A percentile compares a stretch with the other conserved stretches of the same genome.
phyloP scores from a whole-genome alignment of 2,888 invertebrate genomes.

The Ectemnius lituratus region DNA sequence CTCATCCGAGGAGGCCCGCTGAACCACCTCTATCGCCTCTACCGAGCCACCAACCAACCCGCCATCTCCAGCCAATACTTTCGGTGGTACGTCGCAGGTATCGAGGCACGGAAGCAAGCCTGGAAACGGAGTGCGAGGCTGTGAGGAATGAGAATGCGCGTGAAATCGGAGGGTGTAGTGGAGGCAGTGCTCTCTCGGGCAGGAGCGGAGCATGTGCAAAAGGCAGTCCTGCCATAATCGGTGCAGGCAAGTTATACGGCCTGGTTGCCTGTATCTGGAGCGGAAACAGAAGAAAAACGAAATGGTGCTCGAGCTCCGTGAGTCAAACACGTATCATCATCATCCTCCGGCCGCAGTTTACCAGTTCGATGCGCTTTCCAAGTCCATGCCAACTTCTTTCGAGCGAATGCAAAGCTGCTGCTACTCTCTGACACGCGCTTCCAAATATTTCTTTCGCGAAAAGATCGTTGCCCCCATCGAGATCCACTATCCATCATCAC shows the following conservation, averaged over 20 bases:
- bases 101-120: background rate
- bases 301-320: slow-evolving; percentile 50
- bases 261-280: slow-evolving; percentile 74
- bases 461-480: slow-evolving; percentile 6
- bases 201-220: slow-evolving; percentile 54
- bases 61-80: background rate
- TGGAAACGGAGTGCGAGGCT: background rate
- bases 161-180: slow-evolving; percentile 37
- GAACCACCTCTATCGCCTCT: background rate
- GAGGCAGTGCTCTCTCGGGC: slow-evolving; percentile 17
- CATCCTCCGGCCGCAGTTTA: slow-evolving; percentile 23
- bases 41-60: background rate
- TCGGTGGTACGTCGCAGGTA: no score
- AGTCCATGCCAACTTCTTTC: background rate
- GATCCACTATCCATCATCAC: no score
- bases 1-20: background rate
- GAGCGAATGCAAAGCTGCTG: no score
- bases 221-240: slow-evolving; percentile 62
- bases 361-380: slow-evolving; percentile 24
- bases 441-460: slow-evolving; percentile 63
- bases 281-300: slow-evolving; percentile 75
- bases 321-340: slow-evolving; percentile 45
- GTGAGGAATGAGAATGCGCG: background rate
- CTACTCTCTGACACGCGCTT: slow-evolving; percentile 62
- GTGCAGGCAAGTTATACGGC: slow-evolving; percentile 64